A percentile compares a stretch with the other conserved stretches of the same genome.
Conservation (phyloP, 2,797 vertebrate species). For the Sebastes ruberrimus region DNA sequence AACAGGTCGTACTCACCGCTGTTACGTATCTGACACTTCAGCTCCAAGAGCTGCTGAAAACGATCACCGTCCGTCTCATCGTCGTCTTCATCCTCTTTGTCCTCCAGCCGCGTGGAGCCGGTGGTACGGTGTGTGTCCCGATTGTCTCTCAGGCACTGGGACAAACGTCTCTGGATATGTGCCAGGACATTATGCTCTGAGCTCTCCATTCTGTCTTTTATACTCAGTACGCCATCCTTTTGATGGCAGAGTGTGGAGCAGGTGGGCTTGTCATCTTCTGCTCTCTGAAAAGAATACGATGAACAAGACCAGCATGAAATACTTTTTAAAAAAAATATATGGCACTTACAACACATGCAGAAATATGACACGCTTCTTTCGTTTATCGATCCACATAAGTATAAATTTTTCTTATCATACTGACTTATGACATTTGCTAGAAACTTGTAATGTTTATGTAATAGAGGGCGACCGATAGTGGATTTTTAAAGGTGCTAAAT, state of each 20-base stretch:
- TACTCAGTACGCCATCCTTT: slow-evolving; percentile 85
- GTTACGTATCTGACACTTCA: slow-evolving; percentile 95
- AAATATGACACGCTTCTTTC: neutral
- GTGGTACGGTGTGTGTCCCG: slow-evolving; percentile 74
- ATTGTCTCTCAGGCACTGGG: slow-evolving; percentile 82
- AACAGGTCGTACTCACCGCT: slow-evolving; percentile 93
- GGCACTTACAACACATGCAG: neutral
- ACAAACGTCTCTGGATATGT: slow-evolving; percentile 83
- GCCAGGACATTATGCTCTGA: slow-evolving; percentile 88
- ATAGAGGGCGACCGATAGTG: neutral
- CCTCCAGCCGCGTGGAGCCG: slow-evolving; percentile 74
- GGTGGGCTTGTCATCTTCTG: slow-evolving; percentile 90
- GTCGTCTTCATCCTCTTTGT: slow-evolving; percentile 77
- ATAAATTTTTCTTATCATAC: neutral
- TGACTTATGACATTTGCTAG: too few relatives aligned
- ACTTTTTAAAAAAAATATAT: neutral
- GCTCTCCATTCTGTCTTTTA: slow-evolving; percentile 86
- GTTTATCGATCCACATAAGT: neutral
- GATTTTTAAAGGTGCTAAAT: neutral
- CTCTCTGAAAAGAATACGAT: slow-evolving; percentile 81
- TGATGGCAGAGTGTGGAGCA: slow-evolving; percentile 90
- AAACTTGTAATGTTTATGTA: neutral
- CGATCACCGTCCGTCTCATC: slow-evolving; percentile 87
- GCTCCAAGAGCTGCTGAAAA: slow-evolving; percentile 93
- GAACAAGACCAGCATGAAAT: slow-evolving; percentile 7